These are phyloP conservation scores for Ellobium chinense DNA, from an alignment of 2,888 invertebrate species.

Conservation along the genomic window DNA sequence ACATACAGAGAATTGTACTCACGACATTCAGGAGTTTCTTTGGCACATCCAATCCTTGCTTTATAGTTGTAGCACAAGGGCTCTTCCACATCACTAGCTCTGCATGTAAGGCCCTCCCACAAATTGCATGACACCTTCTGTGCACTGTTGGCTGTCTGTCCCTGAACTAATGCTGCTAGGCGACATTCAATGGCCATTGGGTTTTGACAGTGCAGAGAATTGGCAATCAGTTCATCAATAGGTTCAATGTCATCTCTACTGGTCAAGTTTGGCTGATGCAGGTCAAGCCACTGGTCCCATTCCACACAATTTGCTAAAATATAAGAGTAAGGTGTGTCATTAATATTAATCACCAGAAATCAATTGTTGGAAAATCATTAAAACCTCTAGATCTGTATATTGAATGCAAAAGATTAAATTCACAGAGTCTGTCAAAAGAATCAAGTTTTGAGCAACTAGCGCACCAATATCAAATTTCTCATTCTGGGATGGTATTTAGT, in stretches of 20 bases:
- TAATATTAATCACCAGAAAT: too few species aligned
- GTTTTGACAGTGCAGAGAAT: slow-evolving; percentile 59
- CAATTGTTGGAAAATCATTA: too few species aligned
- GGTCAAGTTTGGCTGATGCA: slow-evolving; percentile 58
- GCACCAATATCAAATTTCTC: too few species aligned
- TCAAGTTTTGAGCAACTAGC: too few species aligned
- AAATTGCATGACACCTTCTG: slow-evolving; percentile 78
- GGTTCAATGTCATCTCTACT: slow-evolving; percentile 71
- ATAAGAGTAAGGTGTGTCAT: too few species aligned
- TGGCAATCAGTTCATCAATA: slow-evolving; percentile 63
- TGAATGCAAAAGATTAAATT: too few species aligned
- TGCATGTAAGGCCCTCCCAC: slow-evolving; percentile 87
- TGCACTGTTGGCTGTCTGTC: slow-evolving; percentile 58
- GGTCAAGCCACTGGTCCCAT: slow-evolving; percentile 73
- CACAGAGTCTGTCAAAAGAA: too few species aligned
- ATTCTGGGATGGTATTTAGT: too few species aligned
- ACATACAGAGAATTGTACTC: too few species aligned
- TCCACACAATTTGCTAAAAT: slow-evolving; percentile 65
- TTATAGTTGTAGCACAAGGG: slow-evolving; percentile 67
- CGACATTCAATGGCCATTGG: slow-evolving; percentile 73
- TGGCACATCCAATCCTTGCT: slow-evolving; percentile 67
- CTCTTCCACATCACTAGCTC: slow-evolving; percentile 66
- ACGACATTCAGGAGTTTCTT: slow-evolving; percentile 66
- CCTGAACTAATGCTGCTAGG: slow-evolving; percentile 60
- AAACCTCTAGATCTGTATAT: too few species aligned